A percentile compares a stretch with the other conserved stretches of the same genome.
phyloP scores from a whole-genome alignment of 2,888 invertebrate genomes.

The Drosophila nr. fundita region DNA sequence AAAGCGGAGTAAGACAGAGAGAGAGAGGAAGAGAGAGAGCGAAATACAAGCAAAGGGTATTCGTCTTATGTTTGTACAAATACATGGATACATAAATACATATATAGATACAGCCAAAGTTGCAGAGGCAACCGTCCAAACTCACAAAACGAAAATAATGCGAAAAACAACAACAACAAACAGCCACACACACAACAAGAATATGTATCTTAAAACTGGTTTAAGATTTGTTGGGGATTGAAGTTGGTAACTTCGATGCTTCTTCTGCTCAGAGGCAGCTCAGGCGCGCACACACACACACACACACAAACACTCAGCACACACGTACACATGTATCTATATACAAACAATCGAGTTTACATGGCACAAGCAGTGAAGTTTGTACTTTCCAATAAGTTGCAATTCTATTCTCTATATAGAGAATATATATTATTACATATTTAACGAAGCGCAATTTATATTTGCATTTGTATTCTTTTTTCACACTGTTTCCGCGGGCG shows the following conservation, averaged over 20 bases:
- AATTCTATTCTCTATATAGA: slow-evolving; percentile 47
- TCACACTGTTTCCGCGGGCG: slow-evolving; percentile 17
- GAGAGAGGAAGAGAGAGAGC: slow-evolving; percentile 18
- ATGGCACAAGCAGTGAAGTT: slow-evolving; percentile 41
- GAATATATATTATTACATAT: slow-evolving; percentile 17
- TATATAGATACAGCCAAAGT: slow-evolving; percentile 25
- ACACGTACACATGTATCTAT: slow-evolving; percentile 16
- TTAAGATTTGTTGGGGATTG: slow-evolving; percentile 77
- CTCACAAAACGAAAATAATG: slow-evolving; percentile 72
- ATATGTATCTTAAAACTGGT: slow-evolving; percentile 78
- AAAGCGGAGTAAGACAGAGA: slow-evolving; percentile 34
- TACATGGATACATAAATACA: slow-evolving; percentile 18
- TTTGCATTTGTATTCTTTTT: slow-evolving; percentile 36
- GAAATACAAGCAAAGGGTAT: slow-evolving; percentile 53
- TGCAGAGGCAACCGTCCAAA: slow-evolving; percentile 64
- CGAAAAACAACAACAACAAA: slow-evolving; percentile 56
- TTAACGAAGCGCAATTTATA: slow-evolving; percentile 48
- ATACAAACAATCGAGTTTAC: slow-evolving; percentile 46
- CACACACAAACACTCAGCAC: slow-evolving; percentile 6
- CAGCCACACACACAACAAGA: slow-evolving; percentile 53
- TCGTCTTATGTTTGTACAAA: slow-evolving; percentile 14
- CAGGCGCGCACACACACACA: slow-evolving; percentile 18
- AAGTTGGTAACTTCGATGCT: slow-evolving; percentile 64
- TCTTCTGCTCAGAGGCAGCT: slow-evolving; percentile 42
- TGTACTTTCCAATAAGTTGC: slow-evolving; percentile 71